A percentile compares a stretch with the other conserved stretches of the same genome.
Evolutionary conservation across 2,888 invertebrate genomes (phyloP).

Genomic region (Capitulum mitella): DNA sequence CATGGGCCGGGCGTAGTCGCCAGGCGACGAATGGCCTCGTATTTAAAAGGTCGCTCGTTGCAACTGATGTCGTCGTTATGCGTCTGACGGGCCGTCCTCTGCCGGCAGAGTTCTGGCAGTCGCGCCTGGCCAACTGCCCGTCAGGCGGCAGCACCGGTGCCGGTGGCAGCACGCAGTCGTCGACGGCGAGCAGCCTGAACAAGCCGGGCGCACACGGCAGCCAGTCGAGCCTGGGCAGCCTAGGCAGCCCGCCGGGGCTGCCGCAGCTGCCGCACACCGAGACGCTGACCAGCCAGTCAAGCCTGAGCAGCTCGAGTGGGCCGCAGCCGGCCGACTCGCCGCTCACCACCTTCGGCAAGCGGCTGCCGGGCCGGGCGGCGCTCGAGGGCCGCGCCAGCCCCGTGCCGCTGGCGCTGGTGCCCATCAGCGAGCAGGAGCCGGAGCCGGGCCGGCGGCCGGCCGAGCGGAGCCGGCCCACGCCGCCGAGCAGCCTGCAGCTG

Average conservation of each 20-base stretch:
- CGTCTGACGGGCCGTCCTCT: no score
- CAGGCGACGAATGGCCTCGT: no score
- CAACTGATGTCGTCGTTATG: no score
- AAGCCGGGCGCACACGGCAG: not conserved
- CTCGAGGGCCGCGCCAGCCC: not conserved
- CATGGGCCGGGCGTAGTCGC: no score
- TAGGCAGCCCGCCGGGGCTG: not conserved
- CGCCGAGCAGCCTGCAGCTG: slow-evolving; percentile 12
- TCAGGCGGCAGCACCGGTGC: slow-evolving; percentile 46
- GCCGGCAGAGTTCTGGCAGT: slow-evolving; percentile 44
- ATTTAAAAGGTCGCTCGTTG: no score
- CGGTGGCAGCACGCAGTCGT: slow-evolving; percentile 37
- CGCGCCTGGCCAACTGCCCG: slow-evolving; percentile 67
- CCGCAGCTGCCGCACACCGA: not conserved
- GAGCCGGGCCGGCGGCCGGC: not conserved
- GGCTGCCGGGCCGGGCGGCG: not conserved
- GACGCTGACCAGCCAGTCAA: slow-evolving; percentile 2
- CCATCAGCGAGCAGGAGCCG: not conserved
- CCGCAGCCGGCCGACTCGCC: not conserved
- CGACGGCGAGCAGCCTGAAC: slow-evolving; percentile 24
- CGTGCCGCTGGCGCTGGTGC: not conserved
- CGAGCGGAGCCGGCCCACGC: not conserved
- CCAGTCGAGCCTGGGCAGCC: not conserved
- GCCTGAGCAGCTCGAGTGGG: not conserved
- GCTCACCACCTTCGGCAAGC: not conserved